Conservation (phyloP, 2,888 invertebrate genomes). For the Siphonodentalium dalli region DNA sequence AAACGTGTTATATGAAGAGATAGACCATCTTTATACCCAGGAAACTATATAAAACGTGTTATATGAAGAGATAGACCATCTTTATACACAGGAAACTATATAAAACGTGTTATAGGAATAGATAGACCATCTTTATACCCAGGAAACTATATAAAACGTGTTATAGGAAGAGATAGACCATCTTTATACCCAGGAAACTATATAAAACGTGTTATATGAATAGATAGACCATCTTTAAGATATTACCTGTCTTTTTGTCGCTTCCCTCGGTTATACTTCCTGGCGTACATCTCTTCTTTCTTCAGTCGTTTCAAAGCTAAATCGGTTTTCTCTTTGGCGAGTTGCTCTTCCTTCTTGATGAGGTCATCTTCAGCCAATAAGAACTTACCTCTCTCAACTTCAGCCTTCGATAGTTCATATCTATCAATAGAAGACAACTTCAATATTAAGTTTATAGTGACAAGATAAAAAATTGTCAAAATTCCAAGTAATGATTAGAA, state of each 20-base stretch:
- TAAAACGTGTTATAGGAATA: no score
- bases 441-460: not conserved
- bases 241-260: conserved; percentile 36
- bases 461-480: not conserved
- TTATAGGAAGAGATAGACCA: no score
- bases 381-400: conserved; percentile 60
- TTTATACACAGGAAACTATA: no score
- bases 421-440: conserved; percentile 34
- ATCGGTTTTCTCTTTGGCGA: conserved; percentile 50
- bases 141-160: no score
- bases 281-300: conserved; percentile 53
- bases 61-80: no score
- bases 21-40: no score
- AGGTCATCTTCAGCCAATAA: conserved; percentile 57
- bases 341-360: conserved; percentile 49
- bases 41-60: no score
- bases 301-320: conserved; percentile 44
- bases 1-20: no score
- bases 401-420: conserved; percentile 57
- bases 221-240: no score
- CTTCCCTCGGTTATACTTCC: conserved; percentile 34
- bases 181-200: no score
- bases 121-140: no score
- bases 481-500: not conserved
- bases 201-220: no score